Evolutionary conservation across 2,797 vertebrate species (phyloP).

Genomic region (Gymnoscopelus microlampas): DNA sequence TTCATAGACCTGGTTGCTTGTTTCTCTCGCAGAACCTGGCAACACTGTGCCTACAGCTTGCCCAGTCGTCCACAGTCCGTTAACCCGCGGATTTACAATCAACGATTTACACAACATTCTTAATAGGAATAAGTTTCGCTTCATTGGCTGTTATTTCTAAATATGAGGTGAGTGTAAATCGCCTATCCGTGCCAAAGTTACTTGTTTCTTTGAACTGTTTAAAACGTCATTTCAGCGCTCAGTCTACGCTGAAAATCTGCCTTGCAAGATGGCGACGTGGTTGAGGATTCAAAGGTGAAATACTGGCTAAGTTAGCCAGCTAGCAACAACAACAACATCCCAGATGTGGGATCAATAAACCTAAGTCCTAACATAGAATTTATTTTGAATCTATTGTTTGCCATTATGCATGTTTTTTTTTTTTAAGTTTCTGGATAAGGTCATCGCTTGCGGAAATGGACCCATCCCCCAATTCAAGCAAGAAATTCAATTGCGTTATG

Average conservation of each 20-base stretch:
- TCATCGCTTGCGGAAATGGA: slow-evolving; percentile 41
- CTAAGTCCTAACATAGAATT: background rate
- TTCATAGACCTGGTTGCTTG: too few species aligned
- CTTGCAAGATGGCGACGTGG: slow-evolving; percentile 87
- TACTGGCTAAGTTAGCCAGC: slow-evolving; percentile 68
- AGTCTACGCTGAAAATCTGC: slow-evolving; percentile 72
- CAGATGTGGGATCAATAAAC: background rate
- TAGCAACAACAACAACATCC: slow-evolving; percentile 60
- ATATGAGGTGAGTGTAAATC: slow-evolving; percentile 80
- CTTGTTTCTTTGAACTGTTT: slow-evolving; percentile 33
- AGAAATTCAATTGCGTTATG: slow-evolving; percentile 57
- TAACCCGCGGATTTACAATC: slow-evolving; percentile 76
- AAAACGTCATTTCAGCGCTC: slow-evolving; percentile 54
- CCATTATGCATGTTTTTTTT: slow-evolving; percentile 10
- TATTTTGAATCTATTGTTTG: background rate
- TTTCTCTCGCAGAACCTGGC: too few species aligned
- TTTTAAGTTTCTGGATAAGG: slow-evolving; percentile 51
- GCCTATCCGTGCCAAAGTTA: slow-evolving; percentile 22
- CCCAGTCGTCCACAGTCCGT: slow-evolving; percentile 69
- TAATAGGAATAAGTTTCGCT: slow-evolving; percentile 45
- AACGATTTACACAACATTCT: slow-evolving; percentile 44
- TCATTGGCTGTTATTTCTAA: slow-evolving; percentile 40
- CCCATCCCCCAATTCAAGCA: slow-evolving; percentile 71
- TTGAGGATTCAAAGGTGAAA: slow-evolving; percentile 85
- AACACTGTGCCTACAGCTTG: slow-evolving; percentile 50